Conservation (phyloP, 2,888 invertebrate species). For the Mycalesis mineus region DNA sequence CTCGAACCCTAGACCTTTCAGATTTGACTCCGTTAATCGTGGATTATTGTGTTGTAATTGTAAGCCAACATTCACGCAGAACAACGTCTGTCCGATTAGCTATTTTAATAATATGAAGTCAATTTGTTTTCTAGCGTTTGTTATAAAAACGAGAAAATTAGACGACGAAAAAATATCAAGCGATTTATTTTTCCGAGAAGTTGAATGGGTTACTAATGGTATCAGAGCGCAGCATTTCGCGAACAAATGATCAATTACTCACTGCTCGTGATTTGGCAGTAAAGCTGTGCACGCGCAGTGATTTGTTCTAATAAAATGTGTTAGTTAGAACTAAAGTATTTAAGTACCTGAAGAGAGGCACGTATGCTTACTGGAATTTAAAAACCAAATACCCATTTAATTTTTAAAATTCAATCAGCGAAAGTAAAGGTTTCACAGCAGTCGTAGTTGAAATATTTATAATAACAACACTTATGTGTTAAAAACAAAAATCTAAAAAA, state of each 20-base stretch:
- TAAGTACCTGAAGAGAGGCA: slow-evolving; percentile 11
- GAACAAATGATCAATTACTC: slow-evolving; percentile 39
- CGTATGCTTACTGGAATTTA: slow-evolving; percentile 10
- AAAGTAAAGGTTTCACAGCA: no score
- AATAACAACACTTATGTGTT: no score
- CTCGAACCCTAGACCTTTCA: no score
- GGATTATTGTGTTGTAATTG: no score
- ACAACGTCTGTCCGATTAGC: no score
- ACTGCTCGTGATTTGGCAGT: slow-evolving; percentile 43
- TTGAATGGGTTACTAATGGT: slow-evolving; percentile 5
- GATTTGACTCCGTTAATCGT: no score
- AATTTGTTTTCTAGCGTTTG: not conserved
- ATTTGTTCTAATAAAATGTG: slow-evolving; percentile 16
- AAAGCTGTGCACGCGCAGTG: slow-evolving; percentile 26
- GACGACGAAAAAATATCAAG: not conserved
- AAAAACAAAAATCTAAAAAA: no score
- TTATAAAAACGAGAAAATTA: not conserved
- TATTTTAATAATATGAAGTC: not conserved
- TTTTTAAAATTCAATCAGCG: no score
- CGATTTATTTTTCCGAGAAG: slow-evolving; percentile 7
- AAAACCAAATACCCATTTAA: no score
- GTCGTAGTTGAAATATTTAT: no score
- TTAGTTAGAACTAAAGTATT: slow-evolving; percentile 4
- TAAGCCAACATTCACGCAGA: no score
- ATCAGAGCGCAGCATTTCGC: not conserved